Percentiles rank a stretch among this genome's conserved stretches.
Conservation (phyloP, 1,140 invertebrate species). For the Plodia interpunctella region DNA sequence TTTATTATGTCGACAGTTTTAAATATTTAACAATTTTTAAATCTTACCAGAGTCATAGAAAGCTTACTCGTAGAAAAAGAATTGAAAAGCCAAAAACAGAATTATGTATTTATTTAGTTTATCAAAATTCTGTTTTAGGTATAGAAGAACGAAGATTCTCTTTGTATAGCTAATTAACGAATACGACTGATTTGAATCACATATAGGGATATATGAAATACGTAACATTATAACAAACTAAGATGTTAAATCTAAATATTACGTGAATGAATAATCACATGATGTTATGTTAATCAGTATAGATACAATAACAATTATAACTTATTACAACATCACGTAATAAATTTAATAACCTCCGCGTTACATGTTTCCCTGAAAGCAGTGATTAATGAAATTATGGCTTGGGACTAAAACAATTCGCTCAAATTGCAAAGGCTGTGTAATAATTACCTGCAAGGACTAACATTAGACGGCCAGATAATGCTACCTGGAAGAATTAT, state of each 20-base stretch:
- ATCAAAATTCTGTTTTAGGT: too few relatives aligned
- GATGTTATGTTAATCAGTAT: not conserved
- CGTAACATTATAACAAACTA: not conserved
- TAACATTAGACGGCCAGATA: not conserved
- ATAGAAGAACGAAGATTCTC: too few relatives aligned
- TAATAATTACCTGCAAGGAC: not conserved
- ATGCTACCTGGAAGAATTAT: not conserved
- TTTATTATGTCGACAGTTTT: constrained; percentile 6
- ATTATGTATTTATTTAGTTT: too few relatives aligned
- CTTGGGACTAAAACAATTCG: not conserved
- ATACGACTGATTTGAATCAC: too few relatives aligned
- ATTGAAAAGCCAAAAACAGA: too few relatives aligned
- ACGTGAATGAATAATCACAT: too few relatives aligned
- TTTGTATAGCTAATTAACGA: too few relatives aligned
- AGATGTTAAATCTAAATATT: too few relatives aligned
- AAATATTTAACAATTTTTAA: too few relatives aligned
- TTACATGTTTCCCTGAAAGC: not conserved
- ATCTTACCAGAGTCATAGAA: too few relatives aligned
- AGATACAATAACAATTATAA: not conserved
- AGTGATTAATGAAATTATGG: constrained; percentile 1
- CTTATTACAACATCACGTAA: not conserved
- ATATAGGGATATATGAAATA: too few relatives aligned
- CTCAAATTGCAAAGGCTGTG: not conserved
- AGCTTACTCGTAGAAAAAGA: too few relatives aligned
- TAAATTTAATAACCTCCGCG: not conserved